phyloP scores from a whole-genome alignment of 1,140 invertebrate genomes.

The Polypedilum vanderplanki region DNA sequence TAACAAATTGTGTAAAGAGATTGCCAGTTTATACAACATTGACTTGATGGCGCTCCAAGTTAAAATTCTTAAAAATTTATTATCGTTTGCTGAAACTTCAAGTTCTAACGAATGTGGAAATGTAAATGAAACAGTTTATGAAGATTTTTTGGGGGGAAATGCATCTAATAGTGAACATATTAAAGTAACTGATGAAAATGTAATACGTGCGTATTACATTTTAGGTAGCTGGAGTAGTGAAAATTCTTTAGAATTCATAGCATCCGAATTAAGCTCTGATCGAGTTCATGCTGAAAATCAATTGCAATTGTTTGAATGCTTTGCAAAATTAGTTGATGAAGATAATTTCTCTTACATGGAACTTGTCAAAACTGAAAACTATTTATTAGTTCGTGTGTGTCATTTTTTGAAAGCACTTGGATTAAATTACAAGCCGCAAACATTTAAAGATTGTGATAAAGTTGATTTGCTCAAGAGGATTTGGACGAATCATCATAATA shows the following conservation, averaged over 20 bases:
- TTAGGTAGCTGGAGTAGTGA: slow-evolving; percentile 39
- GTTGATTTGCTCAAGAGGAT: slow-evolving; percentile 41
- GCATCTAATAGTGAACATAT: background rate
- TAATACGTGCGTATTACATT: slow-evolving; percentile 40
- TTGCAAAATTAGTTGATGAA: slow-evolving; percentile 41
- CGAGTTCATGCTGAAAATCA: slow-evolving; percentile 40
- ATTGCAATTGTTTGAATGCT: slow-evolving; percentile 42
- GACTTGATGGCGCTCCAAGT: slow-evolving; percentile 38
- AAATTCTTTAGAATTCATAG: slow-evolving; percentile 37
- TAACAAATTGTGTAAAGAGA: slow-evolving; percentile 49
- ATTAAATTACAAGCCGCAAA: slow-evolving; percentile 41
- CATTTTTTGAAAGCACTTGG: slow-evolving; percentile 41
- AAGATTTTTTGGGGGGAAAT: slow-evolving; percentile 36
- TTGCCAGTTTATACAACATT: slow-evolving; percentile 44
- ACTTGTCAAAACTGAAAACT: slow-evolving; percentile 38
- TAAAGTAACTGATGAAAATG: slow-evolving; percentile 8
- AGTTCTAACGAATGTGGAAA: slow-evolving; percentile 29
- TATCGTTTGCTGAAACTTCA: slow-evolving; percentile 37
- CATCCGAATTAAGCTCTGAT: slow-evolving; percentile 36
- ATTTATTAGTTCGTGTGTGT: slow-evolving; percentile 42
- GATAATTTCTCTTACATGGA: slow-evolving; percentile 37
- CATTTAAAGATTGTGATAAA: slow-evolving; percentile 40
- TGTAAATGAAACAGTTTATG: slow-evolving; percentile 40
- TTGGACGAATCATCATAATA: slow-evolving; percentile 41
- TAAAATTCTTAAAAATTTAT: slow-evolving; percentile 40